Percentiles rank a stretch among this genome's conserved stretches.
Evolutionary conservation across 2,888 invertebrate genomes (phyloP).

Genomic region (Cordilura impudica): DNA sequence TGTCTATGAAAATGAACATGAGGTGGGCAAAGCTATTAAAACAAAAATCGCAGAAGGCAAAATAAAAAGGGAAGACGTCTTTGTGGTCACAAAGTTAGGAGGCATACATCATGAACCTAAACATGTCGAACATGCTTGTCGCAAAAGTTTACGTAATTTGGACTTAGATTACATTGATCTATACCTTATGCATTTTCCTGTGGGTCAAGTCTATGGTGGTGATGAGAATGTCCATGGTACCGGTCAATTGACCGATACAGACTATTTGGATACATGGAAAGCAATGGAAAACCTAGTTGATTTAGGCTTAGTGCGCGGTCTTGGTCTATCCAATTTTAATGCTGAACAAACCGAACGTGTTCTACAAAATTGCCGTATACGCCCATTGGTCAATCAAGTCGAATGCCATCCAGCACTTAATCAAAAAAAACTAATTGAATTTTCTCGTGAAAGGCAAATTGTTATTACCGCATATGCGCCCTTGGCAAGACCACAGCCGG

Average conservation of each 20-base stretch:
- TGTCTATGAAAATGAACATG: constrained; percentile 78
- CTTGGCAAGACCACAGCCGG: constrained; percentile 82
- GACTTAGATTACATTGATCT: constrained; percentile 87
- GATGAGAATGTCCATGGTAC: constrained; percentile 75
- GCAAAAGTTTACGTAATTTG: constrained; percentile 82
- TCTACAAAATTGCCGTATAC: constrained; percentile 72
- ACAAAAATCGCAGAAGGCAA: constrained; percentile 77
- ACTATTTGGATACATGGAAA: constrained; percentile 76
- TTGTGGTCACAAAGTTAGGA: constrained; percentile 74
- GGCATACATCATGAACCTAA: constrained; percentile 82
- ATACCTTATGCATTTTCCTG: constrained; percentile 90
- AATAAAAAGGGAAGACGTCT: constrained; percentile 76
- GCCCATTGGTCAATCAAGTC: constrained; percentile 76
- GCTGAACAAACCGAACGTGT: constrained; percentile 74
- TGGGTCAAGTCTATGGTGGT: constrained; percentile 81
- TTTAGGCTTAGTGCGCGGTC: constrained; percentile 71
- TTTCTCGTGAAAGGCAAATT: constrained; percentile 83
- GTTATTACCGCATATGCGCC: constrained; percentile 86
- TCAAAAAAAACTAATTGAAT: constrained; percentile 81
- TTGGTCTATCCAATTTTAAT: constrained; percentile 76
- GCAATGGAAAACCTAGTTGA: constrained; percentile 76
- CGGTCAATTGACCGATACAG: constrained; percentile 71
- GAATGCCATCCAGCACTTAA: constrained; percentile 77
- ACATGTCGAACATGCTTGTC: constrained; percentile 83
- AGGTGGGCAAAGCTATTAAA: constrained; percentile 77